Base-by-base conservation (phyloP, 2,888 invertebrate species). In the Pristionchus mayeri region DNA sequence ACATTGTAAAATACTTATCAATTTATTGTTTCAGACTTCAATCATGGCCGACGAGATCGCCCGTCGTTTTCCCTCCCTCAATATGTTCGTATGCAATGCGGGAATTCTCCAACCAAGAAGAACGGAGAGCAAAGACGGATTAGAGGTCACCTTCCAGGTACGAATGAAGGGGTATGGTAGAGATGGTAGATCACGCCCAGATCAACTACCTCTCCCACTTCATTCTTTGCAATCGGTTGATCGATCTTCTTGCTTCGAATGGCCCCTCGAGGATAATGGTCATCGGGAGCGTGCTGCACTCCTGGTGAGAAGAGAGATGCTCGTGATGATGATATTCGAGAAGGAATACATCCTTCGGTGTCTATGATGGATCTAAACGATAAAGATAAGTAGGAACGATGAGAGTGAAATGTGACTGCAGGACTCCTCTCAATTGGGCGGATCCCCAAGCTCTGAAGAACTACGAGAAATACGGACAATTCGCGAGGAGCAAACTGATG, bases 401-500 rank as follows among this genome's bases (percentile, higher is more conserved):
- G 21, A 52, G n/a, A 11, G 2, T 52, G 52, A 9, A 52, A 4
- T 52, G 3, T 52, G n/a, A n/a, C 16, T 84, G 24, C 84, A 90
- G 90, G 88, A 88, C 89, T 30, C 87, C 88, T 3, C 85, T 90
- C 37, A 88, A 89, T 79, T 92, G 91, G 91, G 84, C 88, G n/a
- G 92, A 92, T 84, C 82, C 92, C 81, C 90, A 89, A 88, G 91
- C 91, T 18, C 88, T 86, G 78, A 87, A 89, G 63, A 87, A 89
- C 50, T 92, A 92, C 86, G 92, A 92, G 85, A 92, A 92, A 84
- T 92, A 92, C 85, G 85, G 89, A 60, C 92, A 92, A 86, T 92
- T 91, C 86, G 92, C 92, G 34, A 86, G 91, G 34, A 90, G 91
- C 52, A 92, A 91, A 85, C 87, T 92, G 52, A 92, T 92, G 91